Percentiles rank a stretch among this genome's conserved stretches.
Conservation (phyloP, 1,140 invertebrate species). For the Lutraria rhynchaena region DNA sequence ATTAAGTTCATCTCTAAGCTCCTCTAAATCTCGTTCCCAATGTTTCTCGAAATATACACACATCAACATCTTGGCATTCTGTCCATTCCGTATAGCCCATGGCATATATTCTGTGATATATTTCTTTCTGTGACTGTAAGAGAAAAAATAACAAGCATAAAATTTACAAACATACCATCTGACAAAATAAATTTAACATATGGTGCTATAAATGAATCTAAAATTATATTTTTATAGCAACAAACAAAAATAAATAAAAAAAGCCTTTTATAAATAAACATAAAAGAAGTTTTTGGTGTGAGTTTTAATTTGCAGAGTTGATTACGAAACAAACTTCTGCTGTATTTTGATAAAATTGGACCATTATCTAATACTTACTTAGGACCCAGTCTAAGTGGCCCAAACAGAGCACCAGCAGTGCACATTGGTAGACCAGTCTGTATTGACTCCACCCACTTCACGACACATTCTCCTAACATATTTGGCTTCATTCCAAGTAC, state of each 20-base stretch:
- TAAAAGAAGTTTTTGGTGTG: no score
- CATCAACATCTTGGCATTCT: conserved; percentile 89
- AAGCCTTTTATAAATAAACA: no score
- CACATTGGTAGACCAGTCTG: conserved; percentile 84
- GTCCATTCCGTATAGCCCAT: conserved; percentile 93
- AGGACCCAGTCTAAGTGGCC: conserved; percentile 83
- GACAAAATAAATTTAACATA: no score
- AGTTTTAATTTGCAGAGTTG: no score
- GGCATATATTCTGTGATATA: conserved; percentile 92
- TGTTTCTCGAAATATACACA: conserved; percentile 96
- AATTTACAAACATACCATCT: conserved; percentile 24
- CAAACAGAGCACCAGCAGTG: conserved; percentile 81
- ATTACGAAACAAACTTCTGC: no score
- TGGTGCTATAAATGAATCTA: no score
- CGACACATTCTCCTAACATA: conserved; percentile 94
- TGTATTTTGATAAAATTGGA: no score
- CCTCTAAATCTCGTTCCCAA: conserved; percentile 93
- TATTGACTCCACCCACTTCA: conserved; percentile 98
- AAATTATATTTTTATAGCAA: no score
- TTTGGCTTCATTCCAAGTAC: conserved; percentile 96
- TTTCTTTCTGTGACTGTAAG: conserved; percentile 89
- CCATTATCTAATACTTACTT: no score
- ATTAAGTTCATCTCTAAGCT: conserved; percentile 87
- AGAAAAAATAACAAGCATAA: no score
- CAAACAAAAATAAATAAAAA: no score